Percentiles rank a stretch among this genome's conserved stretches.
Conservation (phyloP, 2,797 vertebrate species). For the Enteromius fasciolatus region DNA sequence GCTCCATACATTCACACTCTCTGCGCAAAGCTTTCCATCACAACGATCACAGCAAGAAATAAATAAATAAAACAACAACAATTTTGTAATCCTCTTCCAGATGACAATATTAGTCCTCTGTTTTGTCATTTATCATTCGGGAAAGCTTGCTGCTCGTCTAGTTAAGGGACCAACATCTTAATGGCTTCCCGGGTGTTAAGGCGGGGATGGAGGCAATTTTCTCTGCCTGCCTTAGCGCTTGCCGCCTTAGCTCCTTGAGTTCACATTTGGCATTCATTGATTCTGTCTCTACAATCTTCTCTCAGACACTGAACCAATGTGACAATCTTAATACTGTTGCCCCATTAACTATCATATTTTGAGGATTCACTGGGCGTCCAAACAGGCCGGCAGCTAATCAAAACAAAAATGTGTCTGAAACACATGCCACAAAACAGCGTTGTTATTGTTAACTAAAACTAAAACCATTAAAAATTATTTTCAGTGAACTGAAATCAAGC, state of each 20-base stretch:
- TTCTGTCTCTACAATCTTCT: conserved; percentile 50
- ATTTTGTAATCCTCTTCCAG: conserved; percentile 46
- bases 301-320: conserved; percentile 54
- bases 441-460: neutral
- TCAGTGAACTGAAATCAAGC: neutral
- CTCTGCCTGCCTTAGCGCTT: conserved; percentile 10
- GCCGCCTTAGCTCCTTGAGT: conserved; percentile 27
- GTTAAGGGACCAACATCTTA: conserved; percentile 52
- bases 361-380: conserved; percentile 19
- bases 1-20: neutral
- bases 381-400: conserved; percentile 42
- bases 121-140: conserved; percentile 61
- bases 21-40: conserved; percentile 23
- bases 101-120: conserved; percentile 52
- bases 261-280: conserved; percentile 56
- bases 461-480: neutral
- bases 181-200: conserved; percentile 50
- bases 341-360: conserved; percentile 53
- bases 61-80: conserved; percentile 13
- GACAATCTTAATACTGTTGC: conserved; percentile 58
- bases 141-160: conserved; percentile 30
- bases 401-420: conserved; percentile 40
- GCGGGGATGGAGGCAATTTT: conserved; percentile 50
- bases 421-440: neutral
- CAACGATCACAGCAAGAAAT: conserved; percentile 2